Percentiles rank a stretch among this genome's conserved stretches.
phyloP scores from a whole-genome alignment of 2,888 invertebrate genomes.

The Harpalus rufipes region DNA sequence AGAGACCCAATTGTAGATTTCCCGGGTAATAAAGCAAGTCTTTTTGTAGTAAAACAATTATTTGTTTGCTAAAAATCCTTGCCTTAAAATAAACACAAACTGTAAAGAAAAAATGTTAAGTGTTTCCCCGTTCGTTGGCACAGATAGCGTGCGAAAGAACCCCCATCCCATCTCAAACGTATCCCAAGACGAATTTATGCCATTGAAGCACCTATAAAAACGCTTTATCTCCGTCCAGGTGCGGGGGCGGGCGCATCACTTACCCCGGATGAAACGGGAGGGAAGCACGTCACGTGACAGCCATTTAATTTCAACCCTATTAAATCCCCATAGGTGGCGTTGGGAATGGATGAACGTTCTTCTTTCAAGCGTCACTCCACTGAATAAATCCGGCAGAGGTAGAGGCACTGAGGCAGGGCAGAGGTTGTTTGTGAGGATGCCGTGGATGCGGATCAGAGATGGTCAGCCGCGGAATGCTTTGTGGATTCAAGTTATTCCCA shows the following conservation, averaged over 20 bases:
- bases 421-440: background rate
- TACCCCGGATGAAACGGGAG: conserved; percentile 40
- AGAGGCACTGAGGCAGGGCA: background rate
- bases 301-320: conserved; percentile 67
- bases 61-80: conserved; percentile 6
- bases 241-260: conserved; percentile 31
- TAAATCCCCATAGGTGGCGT: conserved; percentile 66
- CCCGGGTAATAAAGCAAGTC: background rate
- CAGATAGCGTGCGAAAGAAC: conserved; percentile 9
- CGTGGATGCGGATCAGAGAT: background rate
- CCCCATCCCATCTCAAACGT: background rate
- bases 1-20: background rate
- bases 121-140: conserved; percentile 24
- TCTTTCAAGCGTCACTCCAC: conserved; percentile 43
- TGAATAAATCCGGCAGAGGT: conserved; percentile 57
- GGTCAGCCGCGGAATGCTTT: conserved; percentile 42
- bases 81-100: conserved; percentile 42
- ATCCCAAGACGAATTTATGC: conserved; percentile 62
- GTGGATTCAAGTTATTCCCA: background rate
- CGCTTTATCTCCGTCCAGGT: conserved; percentile 67
- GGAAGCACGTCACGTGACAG: conserved; percentile 64
- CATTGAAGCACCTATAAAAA: conserved; percentile 66
- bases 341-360: conserved; percentile 56
- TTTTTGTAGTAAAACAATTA: background rate
- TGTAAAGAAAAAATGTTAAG: conserved; percentile 60